These are phyloP conservation scores for Anthopleura sola DNA, from an alignment of 64 coral and sea anemone genomes.

Conservation along the genomic window DNA sequence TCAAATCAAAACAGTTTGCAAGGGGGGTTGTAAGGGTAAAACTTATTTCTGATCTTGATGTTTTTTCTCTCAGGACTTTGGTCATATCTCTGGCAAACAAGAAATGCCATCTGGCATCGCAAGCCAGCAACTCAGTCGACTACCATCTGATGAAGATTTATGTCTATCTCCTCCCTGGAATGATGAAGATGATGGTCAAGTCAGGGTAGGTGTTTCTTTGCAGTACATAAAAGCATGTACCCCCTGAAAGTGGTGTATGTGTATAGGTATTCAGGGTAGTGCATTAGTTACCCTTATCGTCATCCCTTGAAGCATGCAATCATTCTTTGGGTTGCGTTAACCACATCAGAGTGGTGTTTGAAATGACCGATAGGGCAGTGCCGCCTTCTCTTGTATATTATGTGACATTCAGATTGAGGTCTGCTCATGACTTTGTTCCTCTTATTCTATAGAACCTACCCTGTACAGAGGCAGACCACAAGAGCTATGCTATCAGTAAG, in stretches of 20 bases:
- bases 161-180: conserved; percentile 90
- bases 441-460: background rate
- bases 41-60: too few relatives aligned
- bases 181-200: conserved; percentile 90
- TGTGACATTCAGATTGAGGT: background rate
- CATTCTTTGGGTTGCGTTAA: background rate
- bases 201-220: conserved; percentile 36
- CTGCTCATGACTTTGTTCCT: background rate
- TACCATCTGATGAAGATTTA: conserved; percentile 93
- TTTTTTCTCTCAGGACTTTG: conserved; percentile 67
- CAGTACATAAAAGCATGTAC: background rate
- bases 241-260: background rate
- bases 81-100: conserved; percentile 70
- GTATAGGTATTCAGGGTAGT: too few relatives aligned
- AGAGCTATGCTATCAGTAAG: conserved; percentile 75
- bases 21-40: too few relatives aligned
- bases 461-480: conserved; percentile 45
- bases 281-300: too few relatives aligned
- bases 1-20: too few relatives aligned
- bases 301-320: too few relatives aligned
- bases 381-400: background rate
- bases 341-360: background rate
- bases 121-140: conserved; percentile 80
- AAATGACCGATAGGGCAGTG: background rate
- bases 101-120: conserved; percentile 76